Evolutionary conservation across 2,797 vertebrate species (phyloP).

Genomic region (Tapirus indicus): DNA sequence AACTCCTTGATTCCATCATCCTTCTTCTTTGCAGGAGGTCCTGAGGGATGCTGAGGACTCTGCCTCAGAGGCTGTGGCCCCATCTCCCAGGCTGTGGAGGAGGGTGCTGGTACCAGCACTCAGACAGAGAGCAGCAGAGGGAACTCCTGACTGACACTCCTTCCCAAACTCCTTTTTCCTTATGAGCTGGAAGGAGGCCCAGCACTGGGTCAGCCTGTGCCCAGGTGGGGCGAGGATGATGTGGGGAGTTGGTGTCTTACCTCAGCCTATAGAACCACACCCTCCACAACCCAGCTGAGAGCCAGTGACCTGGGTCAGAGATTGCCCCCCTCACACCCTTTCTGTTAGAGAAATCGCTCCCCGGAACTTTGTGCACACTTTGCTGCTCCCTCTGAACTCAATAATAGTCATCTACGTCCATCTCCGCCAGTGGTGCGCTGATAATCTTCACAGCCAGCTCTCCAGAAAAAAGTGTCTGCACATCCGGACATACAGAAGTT

Average conservation of each 20-base stretch:
- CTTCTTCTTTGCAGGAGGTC: neutral
- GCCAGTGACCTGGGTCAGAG: neutral
- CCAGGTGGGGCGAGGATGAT: neutral
- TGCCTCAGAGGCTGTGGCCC: neutral
- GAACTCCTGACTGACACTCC: neutral
- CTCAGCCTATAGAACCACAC: neutral
- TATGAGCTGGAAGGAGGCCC: neutral
- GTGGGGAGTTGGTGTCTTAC: neutral
- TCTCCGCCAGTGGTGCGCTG: neutral
- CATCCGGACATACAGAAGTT: neutral
- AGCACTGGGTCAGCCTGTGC: neutral
- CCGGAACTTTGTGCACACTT: neutral
- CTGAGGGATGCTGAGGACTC: neutral
- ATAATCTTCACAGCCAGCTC: neutral
- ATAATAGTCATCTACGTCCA: neutral
- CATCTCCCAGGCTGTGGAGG: neutral
- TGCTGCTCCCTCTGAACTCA: neutral
- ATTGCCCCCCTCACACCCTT: neutral
- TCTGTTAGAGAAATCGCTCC: neutral
- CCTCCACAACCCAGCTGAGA: neutral
- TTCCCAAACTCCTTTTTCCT: neutral
- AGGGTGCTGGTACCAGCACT: neutral
- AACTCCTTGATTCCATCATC: neutral
- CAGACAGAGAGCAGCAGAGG: neutral
- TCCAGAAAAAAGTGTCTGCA: neutral